Conservation (phyloP, 2,113 vertebrate species). For the Sisor rabdophorus region DNA sequence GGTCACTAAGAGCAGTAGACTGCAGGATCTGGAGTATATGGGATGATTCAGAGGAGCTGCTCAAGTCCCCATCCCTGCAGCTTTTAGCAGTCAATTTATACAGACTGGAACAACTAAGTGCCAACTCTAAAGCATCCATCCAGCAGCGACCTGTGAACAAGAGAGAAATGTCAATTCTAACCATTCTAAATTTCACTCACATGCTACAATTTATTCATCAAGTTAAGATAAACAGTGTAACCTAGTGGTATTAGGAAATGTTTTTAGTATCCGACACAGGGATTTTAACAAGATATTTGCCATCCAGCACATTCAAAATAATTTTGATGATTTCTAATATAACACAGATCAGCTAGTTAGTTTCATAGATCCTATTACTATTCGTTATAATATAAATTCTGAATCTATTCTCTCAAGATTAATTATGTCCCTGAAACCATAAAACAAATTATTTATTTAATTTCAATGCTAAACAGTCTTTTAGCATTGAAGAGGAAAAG, state of each 20-base stretch:
- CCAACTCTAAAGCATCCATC: constrained; percentile 93
- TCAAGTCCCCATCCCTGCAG: constrained; percentile 77
- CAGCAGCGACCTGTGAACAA: constrained; percentile 83
- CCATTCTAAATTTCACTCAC: background rate
- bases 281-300: background rate
- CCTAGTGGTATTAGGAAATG: background rate
- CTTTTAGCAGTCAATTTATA: constrained; percentile 80
- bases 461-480: background rate
- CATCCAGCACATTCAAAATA: background rate
- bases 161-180: background rate
- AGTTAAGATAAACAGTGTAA: background rate
- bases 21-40: constrained; percentile 81
- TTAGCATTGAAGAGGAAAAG: too few species aligned
- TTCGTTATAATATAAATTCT: background rate
- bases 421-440: background rate
- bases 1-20: constrained; percentile 70
- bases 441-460: background rate
- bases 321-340: background rate
- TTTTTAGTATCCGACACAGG: background rate
- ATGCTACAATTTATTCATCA: background rate
- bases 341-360: background rate
- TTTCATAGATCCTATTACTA: background rate
- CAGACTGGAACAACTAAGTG: constrained; percentile 89
- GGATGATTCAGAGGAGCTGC: constrained; percentile 73
- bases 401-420: background rate